Base-by-base conservation (phyloP, 2,797 vertebrate species). In the Tenualosa thibaudeaui region DNA sequence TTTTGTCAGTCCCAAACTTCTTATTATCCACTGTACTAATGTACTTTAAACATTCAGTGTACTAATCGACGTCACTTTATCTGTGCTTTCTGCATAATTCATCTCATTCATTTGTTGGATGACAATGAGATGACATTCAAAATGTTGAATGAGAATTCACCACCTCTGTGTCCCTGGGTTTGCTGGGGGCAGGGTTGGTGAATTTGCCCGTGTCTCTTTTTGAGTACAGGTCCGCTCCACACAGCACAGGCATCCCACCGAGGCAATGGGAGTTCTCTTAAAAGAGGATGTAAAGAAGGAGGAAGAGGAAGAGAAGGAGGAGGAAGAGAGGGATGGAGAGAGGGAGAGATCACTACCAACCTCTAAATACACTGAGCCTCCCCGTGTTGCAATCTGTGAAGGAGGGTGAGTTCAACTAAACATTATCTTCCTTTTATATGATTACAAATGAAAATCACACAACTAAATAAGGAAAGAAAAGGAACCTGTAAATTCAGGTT, bases 371-470 rank as follows among this genome's bases (percentile, higher is more conserved):
- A 93, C 94, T 89, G 95, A 96, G 89, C 94, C 95, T 0, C 91
- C 92, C 24, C 94, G 96, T 92, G 94, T 96, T 89, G 95, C 95
- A 94, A 96, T 96, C 91, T 95, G 96, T 88, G 96, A 97, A 92
- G 95, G 95, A 94, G 95, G 96, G 98, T 99, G 93, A 97, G 96
- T 51, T 51, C 50, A 51, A 51, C 7, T 15, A 40, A 3, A 15
- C 12, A 24, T n/a, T 13, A 85, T 31, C 43, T 75, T 56, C 86
- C 43, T 60, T 68, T 68, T 26, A 13, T 26, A 68, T 68, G 62
- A 68, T 5, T 8, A 49, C 46, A 49, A 68, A 31, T 68, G 5
- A 71, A 40, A 37, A 0, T 31, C 31, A 37, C 26, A 71, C 26
- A 9, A 19, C 26, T 15, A 56, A 56, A 56, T 56, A 3, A 49